Conservation (phyloP, 2,113 vertebrate genomes). For the Pseudorhombus dupliciocellatus region DNA sequence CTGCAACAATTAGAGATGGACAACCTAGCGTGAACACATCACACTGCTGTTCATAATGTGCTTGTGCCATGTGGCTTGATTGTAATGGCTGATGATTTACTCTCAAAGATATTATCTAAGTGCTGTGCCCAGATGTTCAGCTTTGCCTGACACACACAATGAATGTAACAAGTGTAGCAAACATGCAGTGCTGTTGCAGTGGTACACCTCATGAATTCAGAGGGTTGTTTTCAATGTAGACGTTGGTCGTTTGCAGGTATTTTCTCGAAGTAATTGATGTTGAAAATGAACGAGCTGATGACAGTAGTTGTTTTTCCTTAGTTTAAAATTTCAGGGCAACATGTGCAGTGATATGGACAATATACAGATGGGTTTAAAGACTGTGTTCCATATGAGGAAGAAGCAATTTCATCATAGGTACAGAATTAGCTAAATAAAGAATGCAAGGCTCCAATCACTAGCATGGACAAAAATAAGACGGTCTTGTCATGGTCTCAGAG, state of each 20-base stretch:
- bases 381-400: background rate
- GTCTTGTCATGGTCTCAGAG: background rate
- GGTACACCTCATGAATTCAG: background rate
- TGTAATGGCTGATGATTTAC: constrained; percentile 1
- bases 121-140: background rate
- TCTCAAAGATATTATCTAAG: background rate
- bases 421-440: background rate
- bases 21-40: background rate
- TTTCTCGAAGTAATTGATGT: too few relatives aligned
- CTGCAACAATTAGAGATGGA: constrained; percentile 7
- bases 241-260: too few relatives aligned
- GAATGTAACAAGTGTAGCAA: background rate
- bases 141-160: background rate
- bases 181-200: background rate
- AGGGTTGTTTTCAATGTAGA: too few relatives aligned
- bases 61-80: background rate
- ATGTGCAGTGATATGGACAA: too few relatives aligned
- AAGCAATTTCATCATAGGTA: background rate
- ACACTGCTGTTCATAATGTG: constrained; percentile 8
- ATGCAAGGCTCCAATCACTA: background rate
- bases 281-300: too few relatives aligned
- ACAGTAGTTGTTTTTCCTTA: too few relatives aligned
- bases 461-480: background rate
- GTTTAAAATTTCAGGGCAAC: too few relatives aligned
- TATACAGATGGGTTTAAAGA: too few relatives aligned